Evolutionary conservation across 2,113 vertebrate species (phyloP).

Genomic region (Tragelaphus buxtoni): DNA sequence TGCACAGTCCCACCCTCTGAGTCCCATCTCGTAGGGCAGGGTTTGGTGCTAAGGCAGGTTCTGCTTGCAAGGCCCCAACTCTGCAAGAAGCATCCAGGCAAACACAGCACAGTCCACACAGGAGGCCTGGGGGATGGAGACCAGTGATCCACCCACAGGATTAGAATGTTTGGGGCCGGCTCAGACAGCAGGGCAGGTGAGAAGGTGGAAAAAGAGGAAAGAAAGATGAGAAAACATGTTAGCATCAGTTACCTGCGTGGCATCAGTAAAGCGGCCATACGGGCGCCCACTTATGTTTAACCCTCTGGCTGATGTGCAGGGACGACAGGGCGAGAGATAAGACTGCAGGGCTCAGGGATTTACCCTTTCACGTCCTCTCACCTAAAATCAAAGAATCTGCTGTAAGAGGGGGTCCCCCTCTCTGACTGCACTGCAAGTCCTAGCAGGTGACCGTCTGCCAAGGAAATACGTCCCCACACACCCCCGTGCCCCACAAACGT

Average conservation of each 20-base stretch:
- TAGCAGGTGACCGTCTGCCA: not conserved
- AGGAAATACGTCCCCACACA: not conserved
- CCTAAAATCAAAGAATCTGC: conserved; percentile 76
- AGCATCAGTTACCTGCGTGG: conserved; percentile 80
- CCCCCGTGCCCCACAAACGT: not conserved
- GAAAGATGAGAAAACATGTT: conserved; percentile 36
- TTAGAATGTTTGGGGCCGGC: not conserved
- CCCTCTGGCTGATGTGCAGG: conserved; percentile 70
- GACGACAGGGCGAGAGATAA: conserved; percentile 62
- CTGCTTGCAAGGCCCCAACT: not conserved
- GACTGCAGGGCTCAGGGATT: conserved; percentile 60
- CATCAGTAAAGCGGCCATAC: conserved; percentile 83
- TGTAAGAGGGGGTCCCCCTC: conserved; percentile 66
- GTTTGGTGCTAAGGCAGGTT: not conserved
- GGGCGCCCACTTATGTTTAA: conserved; percentile 76
- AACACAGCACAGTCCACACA: fast-evolving
- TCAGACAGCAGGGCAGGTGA: not conserved
- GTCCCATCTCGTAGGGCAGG: not conserved
- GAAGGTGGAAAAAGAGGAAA: not conserved
- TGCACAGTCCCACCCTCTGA: conserved; percentile 27
- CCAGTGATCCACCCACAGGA: not conserved
- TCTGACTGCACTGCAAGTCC: conserved; percentile 61
- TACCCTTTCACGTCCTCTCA: conserved; percentile 73
- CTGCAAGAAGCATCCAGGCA: conserved; percentile 40
- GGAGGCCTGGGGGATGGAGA: not conserved